Base-by-base conservation (phyloP, 2,797 vertebrate genomes). In the Parauchenoglanis punctatus region DNA sequence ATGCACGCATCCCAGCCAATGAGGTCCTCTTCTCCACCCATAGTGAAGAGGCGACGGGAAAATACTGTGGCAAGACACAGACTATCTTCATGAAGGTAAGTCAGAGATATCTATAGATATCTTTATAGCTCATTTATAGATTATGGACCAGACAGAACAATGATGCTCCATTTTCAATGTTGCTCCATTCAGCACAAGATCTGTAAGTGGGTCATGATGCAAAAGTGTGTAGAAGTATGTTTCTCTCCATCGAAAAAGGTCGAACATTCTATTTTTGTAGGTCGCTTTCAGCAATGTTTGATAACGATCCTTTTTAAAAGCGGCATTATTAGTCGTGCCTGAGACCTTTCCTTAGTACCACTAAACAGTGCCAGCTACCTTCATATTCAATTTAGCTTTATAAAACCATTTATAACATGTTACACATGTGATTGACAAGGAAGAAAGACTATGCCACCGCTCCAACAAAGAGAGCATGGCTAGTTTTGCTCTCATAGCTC, bases 51-150 rank as follows among this genome's bases (percentile, higher is more conserved):
- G 97, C 97, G 1, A 97, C 96, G 81, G 99, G 98, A 18, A 97
- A 96, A 91, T 95, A 97, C 49, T 99, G 98, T 76, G 98, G 99
- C 84, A 97, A 96, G 91, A 97, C 94, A 1, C 97, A 96, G 89
- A 99, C 97, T 23, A 86, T 99, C 92, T 95, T 97, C 89, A 92
- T 99, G 94, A 95, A 99, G 98, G 98, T 99, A 94, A 15, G 46
- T 3, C 17, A n/a, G 46, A 84, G 13, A 6, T 18, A 68, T 85
- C 25, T 75, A 35, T 49, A 40, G 40, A 40, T 40, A 40, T 40
- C 40, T 40, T 5, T 73, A 68, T 3, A 87, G 5, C 13, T 65
- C 4, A 73, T 6, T 52, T 11, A 13, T 80, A 35, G 40, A 40
- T 40, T 40, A 40, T 40, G 40, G 3, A 40, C 4, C 40, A 40